Evolutionary conservation across 2,888 invertebrate genomes (phyloP), one percentile per base, ranked within the genome.

Genomic region (Andrena trimmerana): DNA sequence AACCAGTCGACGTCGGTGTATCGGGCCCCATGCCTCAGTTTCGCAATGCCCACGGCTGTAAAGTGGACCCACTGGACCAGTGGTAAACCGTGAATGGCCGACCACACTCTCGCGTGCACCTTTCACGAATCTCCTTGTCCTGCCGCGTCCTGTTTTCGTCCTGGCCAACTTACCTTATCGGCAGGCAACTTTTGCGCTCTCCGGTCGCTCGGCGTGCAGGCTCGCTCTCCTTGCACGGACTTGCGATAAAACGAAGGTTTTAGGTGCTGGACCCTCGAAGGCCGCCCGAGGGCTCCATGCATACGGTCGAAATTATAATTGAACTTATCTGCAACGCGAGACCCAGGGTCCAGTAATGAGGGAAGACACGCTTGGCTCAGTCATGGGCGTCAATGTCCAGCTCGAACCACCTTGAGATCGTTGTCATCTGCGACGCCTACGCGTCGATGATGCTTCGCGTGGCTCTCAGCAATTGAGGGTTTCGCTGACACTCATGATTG

Each of bases 51-150:
- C 71, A 75, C 78, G 81, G 75, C 70, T 67, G 73, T 83, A 82
- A 87, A 89, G 80, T 89, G 90, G 88, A 84, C 86, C 86, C 79
- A 83, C 81, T 83, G 88, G 87, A 78, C 84, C 88, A 85, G 86
- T 90, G 87, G 89, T 85, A 86, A 89, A 87, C 86, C 84, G 89
- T 88, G 86, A 90, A 88, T 88, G 89, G 80, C 70, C 78, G 81
- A 86, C 86, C 90, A 89, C 86, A 86, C 87, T 89, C 88, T 87
- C 73, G 33, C 16, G 70, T 84, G 72, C 86, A 86, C 90, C 89
- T 89, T 90, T 90, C 90, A 89, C 89, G 87, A 87, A 86, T 88
- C 85, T 89, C 85, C 86, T 83, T 85, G 84, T 86, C 85, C 82
- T 76, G 77, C 82, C 68, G 52, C 79, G 76, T 85, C 84, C 82